Evolutionary conservation across 2,888 invertebrate genomes (phyloP), one percentile per base, ranked within the genome.

Genomic region (Stenichneumon culpator): DNA sequence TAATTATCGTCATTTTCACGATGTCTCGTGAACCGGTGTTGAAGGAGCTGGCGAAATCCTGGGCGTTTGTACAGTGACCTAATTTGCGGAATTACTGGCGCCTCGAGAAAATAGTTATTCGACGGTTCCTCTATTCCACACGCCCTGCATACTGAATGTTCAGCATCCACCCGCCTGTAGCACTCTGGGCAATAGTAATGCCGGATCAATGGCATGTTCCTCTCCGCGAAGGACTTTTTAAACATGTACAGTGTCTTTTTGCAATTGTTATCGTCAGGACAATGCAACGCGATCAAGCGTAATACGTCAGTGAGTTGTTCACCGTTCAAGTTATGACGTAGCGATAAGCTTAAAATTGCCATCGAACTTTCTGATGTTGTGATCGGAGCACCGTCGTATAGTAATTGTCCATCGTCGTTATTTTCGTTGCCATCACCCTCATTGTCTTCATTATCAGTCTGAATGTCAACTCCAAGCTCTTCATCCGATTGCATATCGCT

Each of bases 41-140:
- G 70, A 52, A 86, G 57, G 2, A 47, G 11, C 4, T 74, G 54
- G 3, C 14, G 9, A 73, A 88, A 88, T 11, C 73, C 86, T 28
- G 54, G 72, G 28, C 84, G 70, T 32, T 77, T 39, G 25, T 78
- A 86, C 14, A 88, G 54, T 16, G 28, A 73, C 68, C 74, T 16
- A 16, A 86, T 39, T 81, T 88, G 87, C 9, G 7, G 22, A 57
- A 74, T 50, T 16, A 87, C 44, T 9, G 85, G 80, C 4, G 83
- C 85, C 69, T 86, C 84, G 4, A 86, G 72, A 36, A 86, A 86
- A 78, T 82, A 87, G 2, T 11, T 57, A 14, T 32, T 75, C 54
- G 19, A 22, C 9, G 39, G 52, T 36, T 28, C 44, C 25, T 63
- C 69, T 14, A 67, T 36, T 14, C 44, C 47, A 75, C 83, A 83